Percentiles rank a stretch among this genome's conserved stretches.
Conservation (phyloP, 2,113 vertebrate genomes). For the Ciconia stormi region DNA sequence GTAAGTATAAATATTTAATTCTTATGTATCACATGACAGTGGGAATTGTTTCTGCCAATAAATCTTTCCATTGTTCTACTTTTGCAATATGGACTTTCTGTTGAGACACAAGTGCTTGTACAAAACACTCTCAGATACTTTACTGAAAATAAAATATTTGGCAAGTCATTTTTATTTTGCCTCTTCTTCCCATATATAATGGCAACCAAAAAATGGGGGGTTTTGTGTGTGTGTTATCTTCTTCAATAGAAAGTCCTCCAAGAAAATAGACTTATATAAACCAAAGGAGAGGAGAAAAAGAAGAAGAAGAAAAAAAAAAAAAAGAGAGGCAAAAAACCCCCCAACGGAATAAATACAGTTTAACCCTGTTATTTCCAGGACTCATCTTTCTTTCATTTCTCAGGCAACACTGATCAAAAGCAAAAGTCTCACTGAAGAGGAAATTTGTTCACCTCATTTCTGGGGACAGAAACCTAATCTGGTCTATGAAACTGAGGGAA, state of each 20-base stretch:
- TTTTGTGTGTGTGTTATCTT: background rate
- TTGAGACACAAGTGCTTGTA: background rate
- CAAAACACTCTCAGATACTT: background rate
- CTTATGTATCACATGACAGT: conserved; percentile 42
- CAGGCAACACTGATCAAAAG: background rate
- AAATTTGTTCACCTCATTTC: background rate
- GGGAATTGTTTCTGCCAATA: conserved; percentile 41
- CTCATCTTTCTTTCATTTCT: background rate
- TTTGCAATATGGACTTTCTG: background rate
- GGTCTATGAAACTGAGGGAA: background rate
- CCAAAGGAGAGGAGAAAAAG: background rate
- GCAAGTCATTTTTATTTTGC: background rate
- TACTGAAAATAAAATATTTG: background rate
- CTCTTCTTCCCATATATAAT: background rate
- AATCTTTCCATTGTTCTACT: conserved; percentile 23
- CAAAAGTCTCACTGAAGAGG: background rate
- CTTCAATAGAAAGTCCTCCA: background rate
- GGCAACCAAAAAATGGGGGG: background rate
- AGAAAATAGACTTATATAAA: background rate
- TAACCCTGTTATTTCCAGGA: background rate
- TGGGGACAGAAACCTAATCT: background rate
- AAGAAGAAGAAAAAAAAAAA: background rate
- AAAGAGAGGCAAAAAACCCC: background rate
- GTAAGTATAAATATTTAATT: conserved; percentile 75
- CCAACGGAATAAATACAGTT: background rate